These are phyloP conservation scores for Phylloscopus trochiloides DNA, from an alignment of 2,113 vertebrate genomes.

Conservation along the genomic window DNA sequence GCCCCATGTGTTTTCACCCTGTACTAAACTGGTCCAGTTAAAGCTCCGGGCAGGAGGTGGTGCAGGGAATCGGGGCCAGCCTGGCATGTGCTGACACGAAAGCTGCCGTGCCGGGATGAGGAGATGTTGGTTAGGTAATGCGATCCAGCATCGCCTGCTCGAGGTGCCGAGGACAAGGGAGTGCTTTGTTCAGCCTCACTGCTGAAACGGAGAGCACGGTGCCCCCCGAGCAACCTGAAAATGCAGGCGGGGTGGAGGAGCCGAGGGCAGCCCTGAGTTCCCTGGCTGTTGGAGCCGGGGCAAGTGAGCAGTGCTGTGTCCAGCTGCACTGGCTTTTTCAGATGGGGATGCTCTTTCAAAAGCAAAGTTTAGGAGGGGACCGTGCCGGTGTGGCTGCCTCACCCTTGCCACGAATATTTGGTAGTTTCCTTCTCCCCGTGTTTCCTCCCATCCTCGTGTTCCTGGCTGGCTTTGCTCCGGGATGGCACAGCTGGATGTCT, in stretches of 20 bases:
- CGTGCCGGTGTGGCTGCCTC: rapidly evolving
- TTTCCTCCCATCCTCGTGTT: rapidly evolving
- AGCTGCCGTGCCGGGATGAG: background rate
- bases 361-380: background rate
- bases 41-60: constrained; percentile 11
- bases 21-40: constrained; percentile 13
- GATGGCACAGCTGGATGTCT: background rate
- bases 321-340: background rate
- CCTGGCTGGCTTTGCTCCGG: background rate
- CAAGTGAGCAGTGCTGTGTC: background rate
- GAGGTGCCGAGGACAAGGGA: constrained; percentile 30
- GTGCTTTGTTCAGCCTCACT: constrained; percentile 22
- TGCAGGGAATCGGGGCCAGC: background rate
- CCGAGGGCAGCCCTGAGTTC: background rate
- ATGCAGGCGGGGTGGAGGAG: background rate
- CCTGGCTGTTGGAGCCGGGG: rapidly evolving
- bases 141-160: background rate
- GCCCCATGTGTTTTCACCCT: background rate
- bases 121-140: constrained; percentile 35
- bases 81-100: constrained; percentile 39
- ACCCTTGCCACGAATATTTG: background rate
- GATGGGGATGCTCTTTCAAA: background rate
- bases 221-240: background rate
- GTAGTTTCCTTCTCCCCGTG: rapidly evolving
- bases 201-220: background rate